phyloP scores from a whole-genome alignment of 2,113 vertebrate species.

The Cervus canadensis region DNA sequence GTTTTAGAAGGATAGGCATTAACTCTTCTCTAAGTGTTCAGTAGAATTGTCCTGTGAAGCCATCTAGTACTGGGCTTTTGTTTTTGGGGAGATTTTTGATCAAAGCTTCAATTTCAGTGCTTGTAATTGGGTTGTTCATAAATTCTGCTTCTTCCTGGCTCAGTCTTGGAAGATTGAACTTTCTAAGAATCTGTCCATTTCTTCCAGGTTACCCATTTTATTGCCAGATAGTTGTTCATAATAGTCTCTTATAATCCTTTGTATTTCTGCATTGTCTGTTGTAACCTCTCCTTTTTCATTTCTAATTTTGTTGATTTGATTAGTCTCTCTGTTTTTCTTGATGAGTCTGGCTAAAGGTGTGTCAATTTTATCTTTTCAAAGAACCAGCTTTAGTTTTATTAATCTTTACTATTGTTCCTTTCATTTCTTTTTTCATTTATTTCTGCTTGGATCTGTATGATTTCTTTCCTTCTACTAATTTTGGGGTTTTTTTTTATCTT shows the following conservation, averaged over 20 bases:
- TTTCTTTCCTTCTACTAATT: background rate
- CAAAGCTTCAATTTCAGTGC: background rate
- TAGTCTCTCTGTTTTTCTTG: background rate
- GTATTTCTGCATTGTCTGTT: background rate
- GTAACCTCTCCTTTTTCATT: background rate
- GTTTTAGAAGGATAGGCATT: background rate
- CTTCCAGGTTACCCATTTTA: background rate
- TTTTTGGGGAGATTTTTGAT: background rate
- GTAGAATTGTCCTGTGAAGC: background rate
- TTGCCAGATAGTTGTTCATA: background rate
- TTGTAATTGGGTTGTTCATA: background rate
- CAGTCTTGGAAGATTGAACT: background rate
- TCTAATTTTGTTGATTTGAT: background rate
- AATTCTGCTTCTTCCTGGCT: background rate
- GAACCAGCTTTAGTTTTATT: background rate
- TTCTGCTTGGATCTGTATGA: background rate
- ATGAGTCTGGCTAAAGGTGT: background rate
- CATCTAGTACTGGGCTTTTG: background rate
- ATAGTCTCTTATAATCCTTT: background rate
- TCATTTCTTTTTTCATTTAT: background rate
- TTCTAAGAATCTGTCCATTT: background rate
- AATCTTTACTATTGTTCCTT: background rate
- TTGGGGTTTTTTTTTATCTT: background rate
- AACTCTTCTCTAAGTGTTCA: background rate
- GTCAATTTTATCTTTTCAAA: background rate